These are phyloP conservation scores for Trachops cirrhosus DNA, from an alignment of 2,797 vertebrate species.

Conservation along the genomic window DNA sequence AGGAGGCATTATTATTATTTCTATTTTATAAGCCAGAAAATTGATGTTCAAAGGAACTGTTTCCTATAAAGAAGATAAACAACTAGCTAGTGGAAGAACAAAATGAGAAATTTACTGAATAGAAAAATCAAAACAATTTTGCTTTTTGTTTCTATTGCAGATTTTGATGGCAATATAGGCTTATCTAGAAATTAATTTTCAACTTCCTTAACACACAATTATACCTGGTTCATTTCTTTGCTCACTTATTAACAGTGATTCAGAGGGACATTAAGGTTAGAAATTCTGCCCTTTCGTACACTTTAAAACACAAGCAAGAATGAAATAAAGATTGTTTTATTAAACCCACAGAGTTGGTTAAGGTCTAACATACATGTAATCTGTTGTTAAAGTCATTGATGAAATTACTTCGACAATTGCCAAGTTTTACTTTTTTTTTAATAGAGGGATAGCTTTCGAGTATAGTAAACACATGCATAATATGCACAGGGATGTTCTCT, in stretches of 20 bases:
- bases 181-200: conserved; percentile 27
- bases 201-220: background rate
- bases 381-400: background rate
- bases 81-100: background rate
- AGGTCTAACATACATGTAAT: background rate
- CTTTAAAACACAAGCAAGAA: background rate
- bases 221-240: background rate
- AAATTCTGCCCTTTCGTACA: background rate
- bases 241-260: conserved; percentile 8
- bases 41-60: background rate
- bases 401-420: background rate
- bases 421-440: background rate
- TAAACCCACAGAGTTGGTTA: background rate
- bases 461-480: background rate
- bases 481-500: background rate
- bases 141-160: background rate
- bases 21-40: background rate
- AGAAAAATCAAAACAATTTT: background rate
- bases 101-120: background rate
- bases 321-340: background rate
- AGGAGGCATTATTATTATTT: conserved; percentile 9
- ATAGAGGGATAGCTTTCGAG: background rate
- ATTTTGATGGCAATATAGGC: background rate
- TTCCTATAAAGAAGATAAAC: conserved; percentile 17
- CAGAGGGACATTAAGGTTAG: background rate